Evolutionary conservation across 2,113 vertebrate species (phyloP).

Genomic region (Embiotoca jacksoni): DNA sequence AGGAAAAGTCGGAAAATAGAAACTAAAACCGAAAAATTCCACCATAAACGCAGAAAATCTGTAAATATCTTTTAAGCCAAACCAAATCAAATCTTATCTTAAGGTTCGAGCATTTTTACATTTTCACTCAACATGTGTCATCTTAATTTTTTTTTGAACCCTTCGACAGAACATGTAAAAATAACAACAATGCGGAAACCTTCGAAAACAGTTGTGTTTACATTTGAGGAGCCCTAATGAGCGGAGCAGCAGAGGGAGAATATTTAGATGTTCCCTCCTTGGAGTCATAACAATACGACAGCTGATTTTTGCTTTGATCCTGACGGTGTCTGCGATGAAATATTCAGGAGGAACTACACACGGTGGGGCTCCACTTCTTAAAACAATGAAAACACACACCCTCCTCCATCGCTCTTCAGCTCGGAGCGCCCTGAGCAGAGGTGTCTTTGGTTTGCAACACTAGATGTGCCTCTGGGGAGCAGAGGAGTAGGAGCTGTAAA

Average conservation of each 20-base stretch:
- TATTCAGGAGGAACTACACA: constrained; percentile 69
- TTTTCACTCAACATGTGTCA: background rate
- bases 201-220: constrained; percentile 41
- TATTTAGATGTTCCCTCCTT: constrained; percentile 48
- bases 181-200: constrained; percentile 6
- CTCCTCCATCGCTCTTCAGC: constrained; percentile 21
- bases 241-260: constrained; percentile 30
- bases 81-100: background rate
- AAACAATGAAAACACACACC: constrained; percentile 62
- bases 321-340: constrained; percentile 56
- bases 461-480: constrained; percentile 45
- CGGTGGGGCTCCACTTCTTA: constrained; percentile 50
- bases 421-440: constrained; percentile 30
- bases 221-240: constrained; percentile 29
- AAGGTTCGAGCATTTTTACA: background rate
- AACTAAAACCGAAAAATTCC: too few relatives aligned
- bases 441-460: constrained; percentile 37
- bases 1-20: too few relatives aligned
- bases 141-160: background rate
- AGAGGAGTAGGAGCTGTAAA: constrained; percentile 39
- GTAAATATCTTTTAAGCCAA: background rate
- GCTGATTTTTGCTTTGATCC: constrained; percentile 62
- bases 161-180: background rate
- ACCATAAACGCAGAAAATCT: too few relatives aligned
- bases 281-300: constrained; percentile 50